Base-by-base conservation (phyloP, 2,888 invertebrate species). In the Syritta pipiens region DNA sequence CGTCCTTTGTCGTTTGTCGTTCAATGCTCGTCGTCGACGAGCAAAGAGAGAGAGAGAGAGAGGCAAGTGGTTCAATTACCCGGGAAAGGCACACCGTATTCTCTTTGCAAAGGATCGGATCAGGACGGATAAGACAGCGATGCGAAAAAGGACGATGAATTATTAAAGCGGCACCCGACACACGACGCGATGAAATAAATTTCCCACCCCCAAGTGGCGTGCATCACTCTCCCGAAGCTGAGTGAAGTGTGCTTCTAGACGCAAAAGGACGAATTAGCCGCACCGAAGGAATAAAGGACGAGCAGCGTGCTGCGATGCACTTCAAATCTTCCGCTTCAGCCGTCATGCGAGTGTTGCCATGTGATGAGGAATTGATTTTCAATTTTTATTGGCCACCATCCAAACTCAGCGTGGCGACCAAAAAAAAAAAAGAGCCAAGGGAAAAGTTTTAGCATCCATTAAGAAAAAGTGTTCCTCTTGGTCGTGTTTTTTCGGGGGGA, bases 371-470 rank as follows among this genome's bases (percentile, higher is more conserved):
- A 77, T 77, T 72, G 77, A 72, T 72, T 72, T 72, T 67, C 32
- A 72, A 72, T 77, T 77, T n/a, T 77, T 77, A 72, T 72, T 77
- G 77, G 77, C 77, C 40, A 59, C 4, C 60, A 72, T 65, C 77
- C 77, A 72, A 59, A 40, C 44, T 19, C 7, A 59, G 57, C 49
- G 37, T 49, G 32, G 40, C 30, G 28, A 17, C 48, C 37, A 37
- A 6, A 17, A 37, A 35, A 14, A 6, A 17, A 37, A 17, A 5
- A 1, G 14, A 14, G 4, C 17, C 2, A 14, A 6, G 17, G 37
- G 6, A 48, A 57, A 30, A 42, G 46, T 17, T 57, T 62, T 49
- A 62, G 65, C 24, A 53, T 67, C 72, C 72, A 72, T 77, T 77
- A 72, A 72, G 22, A 59, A 59, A 71, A 17, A 28, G 30, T 14